These are phyloP conservation scores for Lycocorax pyrrhopterus DNA, from an alignment of 2,113 vertebrate species.

Conservation along the genomic window DNA sequence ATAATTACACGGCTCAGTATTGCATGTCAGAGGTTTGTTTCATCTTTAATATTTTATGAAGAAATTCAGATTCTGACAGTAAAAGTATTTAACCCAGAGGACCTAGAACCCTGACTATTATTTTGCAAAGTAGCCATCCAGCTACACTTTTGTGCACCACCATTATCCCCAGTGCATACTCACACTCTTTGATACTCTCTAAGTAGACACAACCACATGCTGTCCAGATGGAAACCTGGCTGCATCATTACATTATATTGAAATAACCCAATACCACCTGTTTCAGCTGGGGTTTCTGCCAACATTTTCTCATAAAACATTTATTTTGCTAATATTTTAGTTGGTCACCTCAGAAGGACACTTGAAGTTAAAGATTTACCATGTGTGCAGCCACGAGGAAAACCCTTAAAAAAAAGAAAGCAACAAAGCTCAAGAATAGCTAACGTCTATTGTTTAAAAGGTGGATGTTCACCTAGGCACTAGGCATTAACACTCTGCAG, in stretches of 20 bases:
- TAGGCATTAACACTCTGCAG: constrained; percentile 17
- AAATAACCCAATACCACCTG: constrained; percentile 96
- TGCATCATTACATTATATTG: constrained; percentile 92
- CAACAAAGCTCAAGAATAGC: constrained; percentile 19
- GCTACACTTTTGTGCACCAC: constrained; percentile 74
- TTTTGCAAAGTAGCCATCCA: constrained; percentile 79
- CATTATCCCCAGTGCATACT: constrained; percentile 78
- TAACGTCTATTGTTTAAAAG: constrained; percentile 52
- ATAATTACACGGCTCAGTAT: constrained; percentile 65
- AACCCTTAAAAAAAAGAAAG: neutral
- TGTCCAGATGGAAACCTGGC: constrained; percentile 85
- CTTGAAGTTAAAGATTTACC: constrained; percentile 82
- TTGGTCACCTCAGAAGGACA: constrained; percentile 84
- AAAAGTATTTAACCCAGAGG: constrained; percentile 81
- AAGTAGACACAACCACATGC: constrained; percentile 81
- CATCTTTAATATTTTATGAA: constrained; percentile 82
- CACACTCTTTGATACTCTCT: constrained; percentile 78
- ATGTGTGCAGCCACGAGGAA: constrained; percentile 70
- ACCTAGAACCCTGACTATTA: constrained; percentile 72
- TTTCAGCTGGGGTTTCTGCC: constrained; percentile 81
- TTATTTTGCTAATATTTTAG: constrained; percentile 86
- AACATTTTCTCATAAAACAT: constrained; percentile 87
- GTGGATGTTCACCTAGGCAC: constrained; percentile 34
- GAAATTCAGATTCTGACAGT: constrained; percentile 80
- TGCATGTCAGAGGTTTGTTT: constrained; percentile 75